phyloP scores from a whole-genome alignment of 2,797 vertebrate genomes.

The Carcharodon carcharias region DNA sequence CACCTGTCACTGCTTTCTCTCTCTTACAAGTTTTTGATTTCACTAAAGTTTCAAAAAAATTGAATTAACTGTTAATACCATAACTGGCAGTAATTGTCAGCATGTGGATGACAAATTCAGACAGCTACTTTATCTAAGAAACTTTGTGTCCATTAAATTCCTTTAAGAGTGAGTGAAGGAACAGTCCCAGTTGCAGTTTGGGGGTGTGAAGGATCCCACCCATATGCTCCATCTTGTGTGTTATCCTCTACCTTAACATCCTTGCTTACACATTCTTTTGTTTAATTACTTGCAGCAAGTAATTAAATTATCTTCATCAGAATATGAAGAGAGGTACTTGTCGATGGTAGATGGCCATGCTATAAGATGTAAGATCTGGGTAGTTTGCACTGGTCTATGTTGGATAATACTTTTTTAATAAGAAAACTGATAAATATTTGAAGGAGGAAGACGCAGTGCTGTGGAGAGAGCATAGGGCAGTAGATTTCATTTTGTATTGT shows the following conservation, averaged over 20 bases:
- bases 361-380: neutral
- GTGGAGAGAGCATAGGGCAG: neutral
- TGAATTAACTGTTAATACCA: neutral
- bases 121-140: neutral
- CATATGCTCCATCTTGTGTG: too few relatives aligned
- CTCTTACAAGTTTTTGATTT: neutral
- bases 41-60: neutral
- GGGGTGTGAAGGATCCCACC: neutral
- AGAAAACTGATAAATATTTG: neutral
- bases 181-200: neutral
- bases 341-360: neutral
- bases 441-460: neutral
- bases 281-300: neutral
- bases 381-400: neutral
- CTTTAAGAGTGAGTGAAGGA: neutral
- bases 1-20: neutral
- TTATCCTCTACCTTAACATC: too few relatives aligned
- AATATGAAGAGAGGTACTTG: neutral
- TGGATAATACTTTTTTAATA: neutral
- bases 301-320: neutral
- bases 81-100: neutral
- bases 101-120: neutral
- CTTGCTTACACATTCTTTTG: too few relatives aligned
- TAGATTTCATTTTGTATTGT: too few relatives aligned
- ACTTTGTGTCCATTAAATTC: neutral